Evolutionary conservation across 1,140 invertebrate species (phyloP), one percentile per base, ranked within the genome.

Genomic region (Zaprionus africanus): DNA sequence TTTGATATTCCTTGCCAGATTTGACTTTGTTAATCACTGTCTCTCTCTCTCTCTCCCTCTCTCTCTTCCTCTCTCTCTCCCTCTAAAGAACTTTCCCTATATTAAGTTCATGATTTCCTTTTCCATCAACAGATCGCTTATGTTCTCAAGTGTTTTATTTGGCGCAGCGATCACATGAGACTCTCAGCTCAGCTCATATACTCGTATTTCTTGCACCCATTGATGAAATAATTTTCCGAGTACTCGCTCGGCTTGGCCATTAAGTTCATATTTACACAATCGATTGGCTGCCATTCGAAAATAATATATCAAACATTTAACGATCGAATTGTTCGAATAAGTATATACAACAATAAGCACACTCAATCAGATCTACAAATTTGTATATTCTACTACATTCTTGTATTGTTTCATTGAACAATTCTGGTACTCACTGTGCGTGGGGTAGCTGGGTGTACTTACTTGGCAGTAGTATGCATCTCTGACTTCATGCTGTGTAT

Each of bases 261-360:
- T 43, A 17, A 43, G 17, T 51, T 51, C 46, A 51, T 51, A 24
- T 24, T 51, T 51, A 51, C 22, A 51, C 46, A 51, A 12, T 51
- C 46, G 6, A 51, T 51, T 51, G 46, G 46, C 19, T 51, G 3
- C 46, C 46, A 51, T 12, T 24, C 19, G 46, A 51, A 51, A 51
- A 22, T 13, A 41, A 24, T 51, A 51, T 51, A 51, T 51, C 46
- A 51, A 22, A 7, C 19, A 51, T 24, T 51, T 51, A 51, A 51
- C 19, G 46, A 51, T 22, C 46, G 41, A 9, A 19, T 51, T 9
- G 9, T 49, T 19, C 17, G 9, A 22, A 22, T 19, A 49, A 49
- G 46, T 51, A 24, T 51, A 51, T 12, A 41, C 38, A 41, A 34
- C n/a, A 3, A 41, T 15, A 41, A 6, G 38, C 38, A 24, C 46